Evolutionary conservation across 53 echinoderm and acorn worm species (phyloP), one percentile per base, ranked within the genome.

Genomic region (Zoroaster sp.): DNA sequence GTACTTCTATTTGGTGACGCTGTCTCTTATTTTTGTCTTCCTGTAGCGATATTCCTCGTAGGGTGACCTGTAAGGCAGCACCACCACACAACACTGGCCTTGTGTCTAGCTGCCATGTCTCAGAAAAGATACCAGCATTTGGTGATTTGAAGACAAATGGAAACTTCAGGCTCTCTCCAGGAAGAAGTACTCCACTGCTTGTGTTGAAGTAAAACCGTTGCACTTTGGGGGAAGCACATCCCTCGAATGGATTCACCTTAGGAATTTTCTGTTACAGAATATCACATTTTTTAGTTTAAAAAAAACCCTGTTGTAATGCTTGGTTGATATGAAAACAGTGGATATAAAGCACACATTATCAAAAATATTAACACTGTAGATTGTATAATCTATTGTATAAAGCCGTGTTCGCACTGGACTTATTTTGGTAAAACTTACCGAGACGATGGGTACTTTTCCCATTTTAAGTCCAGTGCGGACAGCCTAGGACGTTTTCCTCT

Each of bases 141-240:
- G 97, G 97, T 3, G 98, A 98, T 89, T 98, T 98, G 94, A 98
- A 98, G 90, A 96, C 95, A 74, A 97, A 97, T 18, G 97, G 97
- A 63, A 97, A 97, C 78, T 94, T 94, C n/a, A 97, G 91, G 28
- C 92, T 94, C 87, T 98, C 98, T 44, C 98, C 98, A 28, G 98
- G 98, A 4, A 98, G 89, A 17, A 98, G 79, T 5, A 98, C 98
- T 13, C 95, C 98, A 83, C 95, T 98, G 67, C 98, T 98, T 75
- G 98, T 98, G 89, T 98, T 95, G 92, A 98, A 98, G 83, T 98
- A 98, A 89, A 98, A 98, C 45, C 95, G 91, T 70, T 98, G 98
- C 34, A 93, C 93, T 76, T 91, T 94, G 66, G 90, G 87, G 33
- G 86, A 93, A 13, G 88, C 85, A 47, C 91, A 92, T 0, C 93